phyloP scores from a whole-genome alignment of 2,797 vertebrate species.

The Pseudomugil tenellus region DNA sequence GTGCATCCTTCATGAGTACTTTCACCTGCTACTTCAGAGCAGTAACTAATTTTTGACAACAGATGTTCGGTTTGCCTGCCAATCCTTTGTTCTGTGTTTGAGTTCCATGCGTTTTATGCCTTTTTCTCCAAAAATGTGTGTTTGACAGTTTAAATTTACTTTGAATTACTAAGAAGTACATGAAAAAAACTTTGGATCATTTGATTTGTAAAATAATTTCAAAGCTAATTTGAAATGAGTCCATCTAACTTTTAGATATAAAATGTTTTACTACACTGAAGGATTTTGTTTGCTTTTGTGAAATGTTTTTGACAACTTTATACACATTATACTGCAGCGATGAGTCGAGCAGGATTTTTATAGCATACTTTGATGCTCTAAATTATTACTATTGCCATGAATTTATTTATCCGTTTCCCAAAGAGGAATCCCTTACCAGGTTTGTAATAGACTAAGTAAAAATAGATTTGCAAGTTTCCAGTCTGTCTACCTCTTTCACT shows the following conservation, averaged over 20 bases:
- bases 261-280: no score
- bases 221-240: conserved; percentile 6
- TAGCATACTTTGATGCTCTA: background rate
- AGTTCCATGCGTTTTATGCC: background rate
- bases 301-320: background rate
- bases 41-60: conserved; percentile 48
- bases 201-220: conserved; percentile 7
- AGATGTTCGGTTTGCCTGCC: conserved; percentile 56
- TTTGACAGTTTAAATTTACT: background rate
- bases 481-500: background rate
- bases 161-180: background rate
- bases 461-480: background rate
- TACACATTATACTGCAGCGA: background rate
- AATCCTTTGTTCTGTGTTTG: conserved; percentile 20
- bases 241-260: background rate
- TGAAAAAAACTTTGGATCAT: background rate
- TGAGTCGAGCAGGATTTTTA: background rate
- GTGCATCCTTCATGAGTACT: conserved; percentile 10
- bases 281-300: no score
- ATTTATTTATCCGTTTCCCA: background rate
- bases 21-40: conserved; percentile 1
- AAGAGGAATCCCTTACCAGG: background rate
- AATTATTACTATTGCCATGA: background rate
- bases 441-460: background rate
- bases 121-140: background rate